A percentile compares a stretch with the other conserved stretches of the same genome.
Evolutionary conservation across 1,140 invertebrate species (phyloP).

Genomic region (Brachionus sp.): DNA sequence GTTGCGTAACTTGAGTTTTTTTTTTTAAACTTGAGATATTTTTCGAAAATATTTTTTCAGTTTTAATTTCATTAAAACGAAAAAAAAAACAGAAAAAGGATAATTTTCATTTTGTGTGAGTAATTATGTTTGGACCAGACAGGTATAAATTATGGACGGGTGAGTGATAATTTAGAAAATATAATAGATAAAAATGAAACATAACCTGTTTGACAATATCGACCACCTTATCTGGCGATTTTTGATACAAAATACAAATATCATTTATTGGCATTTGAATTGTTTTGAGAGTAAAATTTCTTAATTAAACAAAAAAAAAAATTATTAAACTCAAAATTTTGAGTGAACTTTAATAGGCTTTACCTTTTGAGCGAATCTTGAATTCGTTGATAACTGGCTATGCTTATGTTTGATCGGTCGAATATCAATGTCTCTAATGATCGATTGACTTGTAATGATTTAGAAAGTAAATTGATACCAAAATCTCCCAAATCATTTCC

Average conservation of each 20-base stretch:
- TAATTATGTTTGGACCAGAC: not conserved
- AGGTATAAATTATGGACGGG: not conserved
- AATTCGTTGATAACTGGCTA: not conserved
- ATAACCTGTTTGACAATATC: slow-evolving; percentile 45
- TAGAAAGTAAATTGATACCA: slow-evolving; percentile 15
- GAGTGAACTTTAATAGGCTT: not conserved
- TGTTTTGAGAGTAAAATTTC: slow-evolving; percentile 42
- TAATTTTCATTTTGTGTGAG: not conserved
- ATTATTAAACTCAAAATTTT: not conserved
- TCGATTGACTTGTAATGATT: slow-evolving; percentile 41
- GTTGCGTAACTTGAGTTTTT: not conserved
- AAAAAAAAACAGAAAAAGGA: not conserved
- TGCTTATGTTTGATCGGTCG: not conserved
- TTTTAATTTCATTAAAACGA: not conserved
- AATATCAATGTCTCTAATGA: slow-evolving; percentile 27
- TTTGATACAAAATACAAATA: slow-evolving; percentile 46
- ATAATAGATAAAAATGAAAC: not conserved
- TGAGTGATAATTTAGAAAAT: not conserved
- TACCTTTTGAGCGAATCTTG: slow-evolving; percentile 34
- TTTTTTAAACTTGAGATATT: not conserved
- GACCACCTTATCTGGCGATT: slow-evolving; percentile 44
- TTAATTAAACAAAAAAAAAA: slow-evolving; percentile 29
- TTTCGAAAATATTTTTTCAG: not conserved
- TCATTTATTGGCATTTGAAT: slow-evolving; percentile 46
- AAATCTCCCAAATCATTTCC: slow-evolving; percentile 42